These are phyloP conservation scores for Rhea pennata DNA, from an alignment of 2,113 vertebrate species.

Conservation along the genomic window DNA sequence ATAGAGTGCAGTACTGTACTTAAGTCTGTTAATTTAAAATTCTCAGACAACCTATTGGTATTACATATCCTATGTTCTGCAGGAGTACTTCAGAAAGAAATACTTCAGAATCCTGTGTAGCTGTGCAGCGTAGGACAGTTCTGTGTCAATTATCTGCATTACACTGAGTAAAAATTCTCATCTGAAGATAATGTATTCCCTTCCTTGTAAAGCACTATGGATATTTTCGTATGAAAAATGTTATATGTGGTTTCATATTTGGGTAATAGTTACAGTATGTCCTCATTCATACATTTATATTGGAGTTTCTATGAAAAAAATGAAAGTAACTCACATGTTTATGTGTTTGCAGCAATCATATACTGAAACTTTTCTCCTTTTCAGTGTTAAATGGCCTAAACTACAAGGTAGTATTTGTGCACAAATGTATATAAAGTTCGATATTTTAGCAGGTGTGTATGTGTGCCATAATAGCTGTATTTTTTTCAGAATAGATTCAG, in stretches of 20 bases:
- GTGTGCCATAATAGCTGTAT: not conserved
- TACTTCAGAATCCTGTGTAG: not conserved
- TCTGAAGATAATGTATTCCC: not conserved
- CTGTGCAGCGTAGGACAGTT: not conserved
- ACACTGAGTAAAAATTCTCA: not conserved
- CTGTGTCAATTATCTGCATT: not conserved
- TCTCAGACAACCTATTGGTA: not conserved
- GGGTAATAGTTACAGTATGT: not conserved
- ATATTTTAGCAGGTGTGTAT: not conserved
- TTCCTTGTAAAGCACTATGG: not conserved
- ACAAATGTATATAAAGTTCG: not conserved
- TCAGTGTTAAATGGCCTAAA: not conserved
- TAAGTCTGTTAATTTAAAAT: not conserved
- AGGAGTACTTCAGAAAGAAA: not conserved
- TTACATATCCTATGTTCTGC: not conserved
- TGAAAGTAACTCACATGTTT: not conserved
- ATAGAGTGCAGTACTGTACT: constrained; percentile 26
- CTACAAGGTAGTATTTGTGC: not conserved
- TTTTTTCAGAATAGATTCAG: not conserved
- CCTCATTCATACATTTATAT: not conserved
- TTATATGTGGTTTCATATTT: not conserved
- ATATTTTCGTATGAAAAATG: not conserved
- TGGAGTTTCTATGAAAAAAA: not conserved
- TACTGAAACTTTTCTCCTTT: not conserved
- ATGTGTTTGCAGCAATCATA: not conserved